These are phyloP conservation scores for Thalpophila matura DNA, from an alignment of 2,888 invertebrate genomes.

Conservation along the genomic window DNA sequence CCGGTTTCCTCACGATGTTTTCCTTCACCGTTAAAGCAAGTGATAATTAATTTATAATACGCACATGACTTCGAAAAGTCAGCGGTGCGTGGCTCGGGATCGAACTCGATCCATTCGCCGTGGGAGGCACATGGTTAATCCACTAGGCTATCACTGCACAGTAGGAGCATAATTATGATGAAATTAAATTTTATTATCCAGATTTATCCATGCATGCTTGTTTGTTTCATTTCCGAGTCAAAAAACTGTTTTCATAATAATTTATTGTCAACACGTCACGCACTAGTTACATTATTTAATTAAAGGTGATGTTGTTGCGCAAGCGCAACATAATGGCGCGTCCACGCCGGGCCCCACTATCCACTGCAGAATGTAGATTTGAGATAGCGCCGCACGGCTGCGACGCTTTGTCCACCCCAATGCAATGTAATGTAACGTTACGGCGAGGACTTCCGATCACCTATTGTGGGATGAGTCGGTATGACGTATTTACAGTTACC, in stretches of 20 bases:
- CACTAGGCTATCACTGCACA: too few relatives aligned
- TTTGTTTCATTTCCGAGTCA: not conserved
- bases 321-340: conserved; percentile 29
- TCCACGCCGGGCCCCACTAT: conserved; percentile 25
- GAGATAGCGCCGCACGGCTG: conserved; percentile 50
- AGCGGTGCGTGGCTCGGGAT: too few relatives aligned
- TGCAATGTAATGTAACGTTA: not conserved
- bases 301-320: conserved; percentile 21
- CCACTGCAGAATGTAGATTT: conserved; percentile 44
- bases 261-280: conserved; percentile 13
- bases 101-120: too few relatives aligned
- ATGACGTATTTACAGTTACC: not conserved
- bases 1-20: too few relatives aligned
- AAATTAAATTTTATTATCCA: too few relatives aligned
- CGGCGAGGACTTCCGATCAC: conserved; percentile 18
- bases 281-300: conserved; percentile 41
- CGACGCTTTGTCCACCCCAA: conserved; percentile 22
- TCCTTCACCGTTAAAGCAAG: too few relatives aligned
- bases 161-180: too few relatives aligned
- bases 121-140: too few relatives aligned
- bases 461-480: not conserved
- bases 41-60: too few relatives aligned
- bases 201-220: not conserved
- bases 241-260: not conserved
- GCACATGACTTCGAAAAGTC: too few relatives aligned